Base-by-base conservation (phyloP, 2,888 invertebrate species). In the Mythimna vitellina region DNA sequence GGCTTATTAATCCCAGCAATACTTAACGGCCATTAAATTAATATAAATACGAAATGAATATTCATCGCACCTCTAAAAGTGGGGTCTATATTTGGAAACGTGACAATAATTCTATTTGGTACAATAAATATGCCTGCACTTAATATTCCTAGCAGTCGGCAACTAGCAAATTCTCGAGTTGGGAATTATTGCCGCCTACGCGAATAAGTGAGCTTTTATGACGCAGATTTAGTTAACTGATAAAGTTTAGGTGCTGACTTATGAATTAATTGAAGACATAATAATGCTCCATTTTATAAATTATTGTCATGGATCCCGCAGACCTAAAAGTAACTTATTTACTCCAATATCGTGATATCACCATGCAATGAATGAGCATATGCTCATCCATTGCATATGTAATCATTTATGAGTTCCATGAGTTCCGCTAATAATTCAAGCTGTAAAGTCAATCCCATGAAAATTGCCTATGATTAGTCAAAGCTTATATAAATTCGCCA, bases 31-130 rank as follows among this genome's bases (percentile, higher is more conserved):
- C 56, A 64, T 82, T 82, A 60, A 73, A 63, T 65, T 63, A 66
- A 65, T 68, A 67, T 60, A 82, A 72, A 71, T 72, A 67, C 8
- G n/a, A 46, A 80, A 76, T 76, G 73, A 85, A 81, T 83, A 83
- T 85, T 85, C 78, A 78, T 67, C 12, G 22, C 65, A 68, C 70
- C 68, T 65, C 66, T 65, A 74, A 74, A 84, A 77, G 73, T 70
- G 61, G 60, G 66, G 51, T 67, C 57, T 83, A 65, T 76, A 84
- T 78, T 69, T 76, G 57, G 54, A 67, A 68, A 78, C 82, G 84
- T 84, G 86, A 83, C 61, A 53, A 75, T 83, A 78, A 84, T 85
- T 70, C 62, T 60, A 64, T 70, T 73, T 46, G 46, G 35, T 61
- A 61, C 20, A 53, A 67, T 73, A 74, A 78, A 84, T 81, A 81